Evolutionary conservation across 2,113 vertebrate species (phyloP).

Genomic region (Elephantulus edwardii): DNA sequence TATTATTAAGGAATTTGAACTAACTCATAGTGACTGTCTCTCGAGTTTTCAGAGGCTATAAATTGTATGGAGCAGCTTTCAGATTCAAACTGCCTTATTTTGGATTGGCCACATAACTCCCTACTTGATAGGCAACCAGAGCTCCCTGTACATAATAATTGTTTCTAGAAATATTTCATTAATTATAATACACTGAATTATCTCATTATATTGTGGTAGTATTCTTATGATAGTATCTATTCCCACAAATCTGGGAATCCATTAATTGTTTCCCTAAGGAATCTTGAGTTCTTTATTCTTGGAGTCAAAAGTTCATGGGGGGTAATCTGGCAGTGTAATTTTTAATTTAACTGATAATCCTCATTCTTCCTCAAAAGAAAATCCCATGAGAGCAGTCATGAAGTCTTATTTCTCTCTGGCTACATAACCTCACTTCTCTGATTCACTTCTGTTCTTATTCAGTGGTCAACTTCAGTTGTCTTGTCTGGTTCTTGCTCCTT

Average conservation of each 20-base stretch:
- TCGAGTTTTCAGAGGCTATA: too few relatives aligned
- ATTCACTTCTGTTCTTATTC: background rate
- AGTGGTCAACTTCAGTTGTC: background rate
- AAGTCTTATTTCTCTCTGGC: background rate
- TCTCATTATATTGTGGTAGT: background rate
- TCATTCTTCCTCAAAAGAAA: background rate
- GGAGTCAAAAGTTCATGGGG: background rate
- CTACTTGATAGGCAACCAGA: too few relatives aligned
- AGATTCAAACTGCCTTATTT: too few relatives aligned
- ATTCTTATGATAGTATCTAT: background rate
- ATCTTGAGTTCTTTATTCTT: background rate
- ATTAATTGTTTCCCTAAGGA: background rate
- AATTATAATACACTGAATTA: background rate
- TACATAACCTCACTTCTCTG: background rate
- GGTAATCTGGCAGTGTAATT: background rate
- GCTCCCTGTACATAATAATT: background rate
- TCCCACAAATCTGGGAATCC: background rate
- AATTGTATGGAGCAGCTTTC: too few relatives aligned
- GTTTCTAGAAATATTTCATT: background rate
- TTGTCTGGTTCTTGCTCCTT: background rate
- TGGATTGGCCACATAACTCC: too few relatives aligned
- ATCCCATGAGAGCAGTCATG: background rate
- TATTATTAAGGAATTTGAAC: too few relatives aligned
- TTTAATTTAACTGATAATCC: background rate
- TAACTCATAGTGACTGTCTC: too few relatives aligned